Evolutionary conservation across 2,113 vertebrate genomes (phyloP), one percentile per base, ranked within the genome.

Genomic region (Phoenicopterus ruber): DNA sequence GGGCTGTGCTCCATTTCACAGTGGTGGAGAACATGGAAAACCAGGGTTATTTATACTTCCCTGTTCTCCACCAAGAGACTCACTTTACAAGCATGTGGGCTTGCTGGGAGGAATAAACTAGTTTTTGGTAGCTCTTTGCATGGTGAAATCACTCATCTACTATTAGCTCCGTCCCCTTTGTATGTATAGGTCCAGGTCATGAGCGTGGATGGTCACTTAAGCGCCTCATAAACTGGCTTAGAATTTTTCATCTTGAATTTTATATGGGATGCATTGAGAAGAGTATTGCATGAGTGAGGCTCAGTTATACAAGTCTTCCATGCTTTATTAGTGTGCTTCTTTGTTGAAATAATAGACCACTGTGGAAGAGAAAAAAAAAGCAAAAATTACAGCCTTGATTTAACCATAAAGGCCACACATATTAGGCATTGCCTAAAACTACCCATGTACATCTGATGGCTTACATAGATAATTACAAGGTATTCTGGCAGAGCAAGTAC

Each of bases 391-490:
- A 81, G 14, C n/a, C 29, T 50, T 91, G 34, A 88, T 87, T 95
- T 94, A 92, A 94, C 38, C 10, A 49, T 61, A 86, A 94, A 78
- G 66, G 87, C 42, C 55, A 49, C 42, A 29, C 72, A 54, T 69
- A 94, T 8, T 28, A 93, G n/a, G 42, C 84, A 81, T 50, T 88
- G 67, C 87, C 66, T 94, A 77, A 94, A 97, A 88, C 72, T 95
- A 93, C 50, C 69, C 93, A 57, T 57, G 78, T 93, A 81, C 3
- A 89, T 86, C 80, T 95, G 71, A 92, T 90, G n/a, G 44, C 40
- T 94, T 96, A 69, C 44, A 38, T 25, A 71, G 63, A 80, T 91
- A 96, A 97, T 95, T 95, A 93, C 28, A 96, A 78, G 28, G 47
- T 95, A 50, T 29, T 88, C 78, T 92, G 25, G 82, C 28, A 82